Percentiles rank a stretch among this genome's conserved stretches.
phyloP scores from a whole-genome alignment of 2,797 vertebrate species.

The Bucorvus abyssinicus region DNA sequence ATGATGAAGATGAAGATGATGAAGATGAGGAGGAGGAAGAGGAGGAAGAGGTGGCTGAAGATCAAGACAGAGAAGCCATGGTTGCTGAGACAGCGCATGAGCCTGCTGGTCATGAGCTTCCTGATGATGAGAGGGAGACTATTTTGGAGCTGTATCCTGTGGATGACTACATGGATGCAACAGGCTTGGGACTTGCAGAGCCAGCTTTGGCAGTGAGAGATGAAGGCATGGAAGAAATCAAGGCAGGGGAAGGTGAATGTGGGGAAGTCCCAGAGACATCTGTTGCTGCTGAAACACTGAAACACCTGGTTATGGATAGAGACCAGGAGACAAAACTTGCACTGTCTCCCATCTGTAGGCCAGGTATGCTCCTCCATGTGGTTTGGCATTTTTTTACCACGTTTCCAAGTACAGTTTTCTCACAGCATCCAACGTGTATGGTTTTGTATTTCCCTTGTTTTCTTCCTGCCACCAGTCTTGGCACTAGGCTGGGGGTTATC shows the following conservation, averaged over 20 bases:
- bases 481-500: neutral
- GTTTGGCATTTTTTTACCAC: neutral
- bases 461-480: neutral
- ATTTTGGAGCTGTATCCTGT: slow-evolving; percentile 58
- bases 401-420: neutral
- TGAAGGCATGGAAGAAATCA: slow-evolving; percentile 62
- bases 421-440: neutral
- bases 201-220: slow-evolving; percentile 59
- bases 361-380: slow-evolving; percentile 70
- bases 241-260: slow-evolving; percentile 34
- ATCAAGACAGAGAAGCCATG: slow-evolving; percentile 58
- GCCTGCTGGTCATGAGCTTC: slow-evolving; percentile 32
- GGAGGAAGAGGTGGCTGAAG: slow-evolving; percentile 39
- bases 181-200: slow-evolving; percentile 36
- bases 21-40: slow-evolving; percentile 70
- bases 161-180: slow-evolving; percentile 59
- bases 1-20: slow-evolving; percentile 81
- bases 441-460: neutral
- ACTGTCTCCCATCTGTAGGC: slow-evolving; percentile 70
- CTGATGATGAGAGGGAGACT: slow-evolving; percentile 65
- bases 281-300: slow-evolving; percentile 61
- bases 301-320: slow-evolving; percentile 63
- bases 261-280: slow-evolving; percentile 6
- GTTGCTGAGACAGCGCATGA: slow-evolving; percentile 61
- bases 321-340: slow-evolving; percentile 67